These are phyloP conservation scores for Ips nitidus DNA, from an alignment of 1,140 invertebrate genomes.

Conservation along the genomic window DNA sequence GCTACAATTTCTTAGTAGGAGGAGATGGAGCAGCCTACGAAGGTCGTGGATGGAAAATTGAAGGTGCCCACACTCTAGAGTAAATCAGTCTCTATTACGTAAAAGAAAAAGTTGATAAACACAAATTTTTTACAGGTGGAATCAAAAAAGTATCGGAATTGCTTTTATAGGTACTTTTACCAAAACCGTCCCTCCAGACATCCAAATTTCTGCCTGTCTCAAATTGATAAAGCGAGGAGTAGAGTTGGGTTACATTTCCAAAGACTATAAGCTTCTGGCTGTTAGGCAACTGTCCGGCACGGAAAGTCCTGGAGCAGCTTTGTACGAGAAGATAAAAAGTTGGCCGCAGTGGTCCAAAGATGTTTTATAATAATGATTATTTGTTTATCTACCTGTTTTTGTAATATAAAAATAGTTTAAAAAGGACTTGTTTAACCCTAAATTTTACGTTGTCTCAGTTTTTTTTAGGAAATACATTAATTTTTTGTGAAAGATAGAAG, in stretches of 20 bases:
- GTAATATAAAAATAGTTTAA: too few species aligned
- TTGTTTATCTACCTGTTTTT: too few species aligned
- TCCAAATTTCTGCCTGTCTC: constrained; percentile 41
- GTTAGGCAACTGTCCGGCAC: constrained; percentile 44
- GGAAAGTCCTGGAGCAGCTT: constrained; percentile 24
- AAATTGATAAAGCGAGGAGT: constrained; percentile 47
- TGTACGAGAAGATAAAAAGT: constrained; percentile 21
- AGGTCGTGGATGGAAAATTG: constrained; percentile 62
- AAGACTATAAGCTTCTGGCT: constrained; percentile 50
- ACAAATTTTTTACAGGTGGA: constrained; percentile 55
- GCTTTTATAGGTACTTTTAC: constrained; percentile 68
- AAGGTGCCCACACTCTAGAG: constrained; percentile 57
- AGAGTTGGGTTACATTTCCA: constrained; percentile 39
- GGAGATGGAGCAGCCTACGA: constrained; percentile 70
- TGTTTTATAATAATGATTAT: background rate
- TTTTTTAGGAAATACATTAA: too few species aligned
- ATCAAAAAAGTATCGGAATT: constrained; percentile 65
- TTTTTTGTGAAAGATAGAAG: too few species aligned
- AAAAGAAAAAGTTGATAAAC: background rate
- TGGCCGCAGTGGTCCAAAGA: constrained; percentile 17
- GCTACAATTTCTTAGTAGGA: constrained; percentile 75
- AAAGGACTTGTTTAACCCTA: too few species aligned
- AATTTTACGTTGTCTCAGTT: too few species aligned
- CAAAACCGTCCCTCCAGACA: constrained; percentile 21
- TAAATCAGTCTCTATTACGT: constrained; percentile 1